Conservation (phyloP, 1,140 invertebrate genomes). For the Diorhabda sublineata region DNA sequence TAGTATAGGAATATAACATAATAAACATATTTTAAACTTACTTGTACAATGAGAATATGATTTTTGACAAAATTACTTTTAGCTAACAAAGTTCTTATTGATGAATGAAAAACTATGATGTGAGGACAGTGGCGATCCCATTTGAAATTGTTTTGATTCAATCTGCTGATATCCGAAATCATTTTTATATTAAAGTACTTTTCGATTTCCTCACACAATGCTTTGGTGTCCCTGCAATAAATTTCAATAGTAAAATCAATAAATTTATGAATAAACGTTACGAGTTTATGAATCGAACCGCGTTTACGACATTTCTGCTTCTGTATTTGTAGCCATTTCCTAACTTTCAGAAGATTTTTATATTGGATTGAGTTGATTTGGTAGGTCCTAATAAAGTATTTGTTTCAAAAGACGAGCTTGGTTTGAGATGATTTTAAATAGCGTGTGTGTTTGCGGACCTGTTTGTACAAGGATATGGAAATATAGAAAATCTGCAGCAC, state of each 20-base stretch:
- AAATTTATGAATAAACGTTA: neutral
- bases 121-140: constrained; percentile 69
- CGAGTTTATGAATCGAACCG: no score
- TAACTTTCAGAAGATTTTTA: neutral
- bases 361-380: neutral
- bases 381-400: no score
- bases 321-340: no score
- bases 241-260: neutral
- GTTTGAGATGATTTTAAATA: no score
- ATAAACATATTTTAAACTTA: constrained; percentile 37
- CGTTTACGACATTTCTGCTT: no score
- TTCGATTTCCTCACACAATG: constrained; percentile 33
- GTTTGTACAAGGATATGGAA: no score
- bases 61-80: constrained; percentile 57
- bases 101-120: constrained; percentile 63
- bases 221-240: constrained; percentile 33
- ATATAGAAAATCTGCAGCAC: no score
- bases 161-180: constrained; percentile 36
- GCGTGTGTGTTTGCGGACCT: no score
- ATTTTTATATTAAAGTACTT: constrained; percentile 30
- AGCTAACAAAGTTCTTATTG: constrained; percentile 53
- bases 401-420: no score
- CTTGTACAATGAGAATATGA: constrained; percentile 59
- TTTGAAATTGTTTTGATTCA: constrained; percentile 55
- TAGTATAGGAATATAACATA: neutral